These are phyloP conservation scores for Coregonus sp. DNA, from an alignment of 2,797 vertebrate genomes.

Conservation along the genomic window DNA sequence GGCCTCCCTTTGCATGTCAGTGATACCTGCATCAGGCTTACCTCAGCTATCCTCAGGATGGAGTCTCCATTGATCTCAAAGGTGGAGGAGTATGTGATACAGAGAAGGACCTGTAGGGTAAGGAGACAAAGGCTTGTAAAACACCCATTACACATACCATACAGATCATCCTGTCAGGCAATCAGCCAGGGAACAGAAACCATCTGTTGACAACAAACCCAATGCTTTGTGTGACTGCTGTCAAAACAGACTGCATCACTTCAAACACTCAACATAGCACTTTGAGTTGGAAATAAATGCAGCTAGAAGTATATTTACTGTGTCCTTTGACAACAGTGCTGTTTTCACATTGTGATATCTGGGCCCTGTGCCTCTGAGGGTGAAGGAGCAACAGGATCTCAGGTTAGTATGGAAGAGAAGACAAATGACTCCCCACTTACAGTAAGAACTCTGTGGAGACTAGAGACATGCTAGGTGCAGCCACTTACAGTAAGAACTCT, in stretches of 20 bases:
- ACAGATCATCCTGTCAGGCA: not conserved
- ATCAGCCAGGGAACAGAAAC: not conserved
- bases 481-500: not conserved
- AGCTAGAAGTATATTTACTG: not conserved
- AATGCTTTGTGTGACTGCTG: not conserved
- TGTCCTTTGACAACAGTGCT: not conserved
- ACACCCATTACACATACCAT: not conserved
- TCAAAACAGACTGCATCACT: not conserved
- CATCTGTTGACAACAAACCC: too few relatives aligned
- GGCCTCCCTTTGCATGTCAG: not conserved
- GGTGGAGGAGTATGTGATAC: conserved; percentile 92
- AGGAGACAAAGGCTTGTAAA: conserved; percentile 11
- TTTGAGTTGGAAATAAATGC: not conserved
- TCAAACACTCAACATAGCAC: not conserved
- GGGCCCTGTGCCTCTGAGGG: not conserved
- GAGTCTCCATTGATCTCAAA: conserved; percentile 92
- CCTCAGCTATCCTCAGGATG: conserved; percentile 92
- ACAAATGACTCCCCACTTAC: not conserved
- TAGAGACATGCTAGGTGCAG: too few relatives aligned
- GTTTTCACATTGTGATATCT: too few relatives aligned
- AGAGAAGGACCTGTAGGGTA: conserved; percentile 87
- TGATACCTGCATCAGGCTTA: conserved; percentile 45
- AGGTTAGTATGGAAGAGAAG: not conserved
- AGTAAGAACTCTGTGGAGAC: too few relatives aligned
- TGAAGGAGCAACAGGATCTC: not conserved